These are phyloP conservation scores for Rhopalosiphum maidis DNA, from an alignment of 1,140 invertebrate genomes.

Conservation along the genomic window DNA sequence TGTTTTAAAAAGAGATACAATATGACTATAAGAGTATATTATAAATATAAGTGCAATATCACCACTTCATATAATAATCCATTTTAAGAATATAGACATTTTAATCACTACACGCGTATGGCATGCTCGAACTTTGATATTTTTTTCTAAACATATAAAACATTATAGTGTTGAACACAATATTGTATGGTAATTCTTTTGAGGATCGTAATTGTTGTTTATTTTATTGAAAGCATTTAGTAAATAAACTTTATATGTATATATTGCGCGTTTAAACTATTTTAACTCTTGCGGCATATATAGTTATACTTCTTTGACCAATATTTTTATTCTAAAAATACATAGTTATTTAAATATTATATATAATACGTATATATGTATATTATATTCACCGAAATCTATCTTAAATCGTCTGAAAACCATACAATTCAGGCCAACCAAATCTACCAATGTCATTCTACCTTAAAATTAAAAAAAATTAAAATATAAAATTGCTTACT, in stretches of 20 bases:
- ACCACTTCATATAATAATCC: background rate
- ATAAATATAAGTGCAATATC: background rate
- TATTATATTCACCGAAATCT: background rate
- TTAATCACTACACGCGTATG: background rate
- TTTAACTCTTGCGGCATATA: background rate
- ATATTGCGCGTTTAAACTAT: background rate
- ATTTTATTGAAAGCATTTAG: background rate
- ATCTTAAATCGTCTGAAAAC: background rate
- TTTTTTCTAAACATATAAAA: background rate
- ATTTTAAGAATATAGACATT: background rate
- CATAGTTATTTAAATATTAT: background rate
- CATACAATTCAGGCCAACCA: background rate
- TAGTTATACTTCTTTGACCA: background rate
- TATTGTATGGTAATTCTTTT: background rate
- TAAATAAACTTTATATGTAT: background rate
- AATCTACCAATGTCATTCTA: background rate
- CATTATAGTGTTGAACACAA: background rate
- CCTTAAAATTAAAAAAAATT: slow-evolving; percentile 25
- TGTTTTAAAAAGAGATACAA: background rate
- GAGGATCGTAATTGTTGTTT: background rate
- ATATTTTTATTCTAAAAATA: slow-evolving; percentile 15
- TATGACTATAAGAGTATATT: too few relatives aligned
- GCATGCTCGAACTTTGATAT: background rate
- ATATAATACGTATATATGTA: background rate
- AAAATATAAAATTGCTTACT: background rate